A percentile compares a stretch with the other conserved stretches of the same genome.
Evolutionary conservation across 2,888 invertebrate genomes (phyloP).

Genomic region (Himalopsyche anomala): DNA sequence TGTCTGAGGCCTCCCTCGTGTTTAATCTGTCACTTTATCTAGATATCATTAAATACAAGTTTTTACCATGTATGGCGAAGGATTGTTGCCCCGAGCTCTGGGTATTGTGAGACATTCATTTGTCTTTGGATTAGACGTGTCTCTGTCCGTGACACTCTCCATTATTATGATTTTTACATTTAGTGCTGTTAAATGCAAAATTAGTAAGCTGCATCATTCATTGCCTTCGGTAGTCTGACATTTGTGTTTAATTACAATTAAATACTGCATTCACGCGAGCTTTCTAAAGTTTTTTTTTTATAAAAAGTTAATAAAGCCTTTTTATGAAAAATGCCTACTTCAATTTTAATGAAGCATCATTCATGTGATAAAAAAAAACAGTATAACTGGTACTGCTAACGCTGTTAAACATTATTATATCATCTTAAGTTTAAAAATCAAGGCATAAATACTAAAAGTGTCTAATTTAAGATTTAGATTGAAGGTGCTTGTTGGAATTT

Average conservation of each 20-base stretch:
- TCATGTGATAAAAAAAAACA: too few relatives aligned
- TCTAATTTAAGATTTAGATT: too few relatives aligned
- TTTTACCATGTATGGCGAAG: background rate
- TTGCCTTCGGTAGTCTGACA: background rate
- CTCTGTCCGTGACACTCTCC: background rate
- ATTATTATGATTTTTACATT: background rate
- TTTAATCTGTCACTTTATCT: too few relatives aligned
- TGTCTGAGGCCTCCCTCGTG: too few relatives aligned
- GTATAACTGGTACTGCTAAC: too few relatives aligned
- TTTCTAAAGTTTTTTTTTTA: background rate
- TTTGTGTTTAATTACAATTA: background rate
- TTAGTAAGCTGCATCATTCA: background rate
- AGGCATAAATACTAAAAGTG: too few relatives aligned
- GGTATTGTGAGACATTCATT: background rate
- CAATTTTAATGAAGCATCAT: too few relatives aligned
- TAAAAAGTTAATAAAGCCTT: background rate
- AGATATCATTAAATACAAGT: background rate
- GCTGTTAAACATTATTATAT: too few relatives aligned
- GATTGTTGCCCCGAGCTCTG: background rate
- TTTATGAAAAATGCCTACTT: too few relatives aligned
- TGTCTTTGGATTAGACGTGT: background rate
- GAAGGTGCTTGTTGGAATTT: too few relatives aligned
- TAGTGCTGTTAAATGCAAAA: slow-evolving; percentile 5
- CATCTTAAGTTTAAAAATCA: too few relatives aligned
- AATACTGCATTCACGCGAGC: background rate